Percentiles rank a stretch among this genome's conserved stretches.
Conservation (phyloP, 1,140 invertebrate genomes). For the Akabosia matsudoensis region DNA sequence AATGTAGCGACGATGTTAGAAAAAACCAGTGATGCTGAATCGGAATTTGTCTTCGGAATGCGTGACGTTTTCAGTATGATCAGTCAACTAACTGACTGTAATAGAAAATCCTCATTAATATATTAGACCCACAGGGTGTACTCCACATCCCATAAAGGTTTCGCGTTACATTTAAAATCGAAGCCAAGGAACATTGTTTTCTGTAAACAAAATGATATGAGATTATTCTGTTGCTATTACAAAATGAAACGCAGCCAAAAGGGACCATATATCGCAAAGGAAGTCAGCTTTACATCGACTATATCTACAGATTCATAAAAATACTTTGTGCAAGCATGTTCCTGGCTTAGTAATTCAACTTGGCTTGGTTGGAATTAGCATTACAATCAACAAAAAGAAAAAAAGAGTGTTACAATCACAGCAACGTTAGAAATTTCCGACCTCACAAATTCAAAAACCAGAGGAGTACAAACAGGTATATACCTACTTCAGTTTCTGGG, state of each 20-base stretch:
- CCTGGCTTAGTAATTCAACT: background rate
- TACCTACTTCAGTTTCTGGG: too few relatives aligned
- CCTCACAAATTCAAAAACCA: too few relatives aligned
- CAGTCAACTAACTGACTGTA: conserved; percentile 8
- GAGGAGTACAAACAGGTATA: too few relatives aligned
- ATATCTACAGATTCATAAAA: background rate
- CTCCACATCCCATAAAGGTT: too few relatives aligned
- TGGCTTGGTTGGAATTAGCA: background rate
- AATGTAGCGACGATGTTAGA: background rate
- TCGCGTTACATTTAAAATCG: too few relatives aligned
- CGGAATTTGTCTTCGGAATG: conserved; percentile 10
- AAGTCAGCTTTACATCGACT: background rate
- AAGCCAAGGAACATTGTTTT: too few relatives aligned
- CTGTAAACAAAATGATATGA: background rate
- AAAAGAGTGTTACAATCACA: background rate
- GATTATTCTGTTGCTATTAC: background rate
- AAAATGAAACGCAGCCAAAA: background rate
- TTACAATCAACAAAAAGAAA: background rate
- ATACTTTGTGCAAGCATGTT: background rate
- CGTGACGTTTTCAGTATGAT: background rate
- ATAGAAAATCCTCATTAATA: conserved; percentile 6
- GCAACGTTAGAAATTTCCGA: background rate
- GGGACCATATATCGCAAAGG: background rate
- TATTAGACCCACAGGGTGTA: background rate
- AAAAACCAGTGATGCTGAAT: background rate